phyloP scores from a whole-genome alignment of 2,797 vertebrate species.

The Chaetodon trifasciatus region DNA sequence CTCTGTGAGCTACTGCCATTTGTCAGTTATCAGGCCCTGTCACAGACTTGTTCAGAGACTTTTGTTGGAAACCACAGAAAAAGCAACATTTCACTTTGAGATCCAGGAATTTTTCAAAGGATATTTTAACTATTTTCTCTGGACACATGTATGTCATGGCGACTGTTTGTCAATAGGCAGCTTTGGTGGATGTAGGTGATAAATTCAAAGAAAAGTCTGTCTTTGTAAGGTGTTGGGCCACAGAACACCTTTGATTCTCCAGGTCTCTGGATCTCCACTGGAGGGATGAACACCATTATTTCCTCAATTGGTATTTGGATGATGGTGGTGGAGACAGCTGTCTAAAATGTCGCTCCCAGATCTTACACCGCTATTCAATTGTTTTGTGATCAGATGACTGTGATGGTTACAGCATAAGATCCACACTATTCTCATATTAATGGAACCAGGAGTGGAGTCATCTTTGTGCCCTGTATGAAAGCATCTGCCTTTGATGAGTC shows the following conservation, averaged over 20 bases:
- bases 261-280: not conserved
- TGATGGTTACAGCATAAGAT: not conserved
- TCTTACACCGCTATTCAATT: not conserved
- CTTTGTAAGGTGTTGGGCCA: not conserved
- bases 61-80: not conserved
- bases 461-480: not conserved
- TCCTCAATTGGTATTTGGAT: not conserved
- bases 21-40: constrained; percentile 23
- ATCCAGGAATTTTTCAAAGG: not conserved
- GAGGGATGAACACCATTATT: not conserved
- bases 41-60: constrained; percentile 12
- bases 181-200: not conserved
- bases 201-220: not conserved
- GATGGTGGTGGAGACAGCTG: not conserved
- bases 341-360: not conserved
- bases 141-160: not conserved
- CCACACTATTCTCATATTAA: constrained; percentile 7
- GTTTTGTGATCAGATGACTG: not conserved
- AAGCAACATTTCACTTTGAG: not conserved
- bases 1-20: constrained; percentile 17
- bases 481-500: not conserved
- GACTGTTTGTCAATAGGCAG: not conserved
- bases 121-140: not conserved
- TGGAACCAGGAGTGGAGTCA: not conserved
- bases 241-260: not conserved